phyloP scores from a whole-genome alignment of 2,797 vertebrate genomes.

The Squalus acanthias region DNA sequence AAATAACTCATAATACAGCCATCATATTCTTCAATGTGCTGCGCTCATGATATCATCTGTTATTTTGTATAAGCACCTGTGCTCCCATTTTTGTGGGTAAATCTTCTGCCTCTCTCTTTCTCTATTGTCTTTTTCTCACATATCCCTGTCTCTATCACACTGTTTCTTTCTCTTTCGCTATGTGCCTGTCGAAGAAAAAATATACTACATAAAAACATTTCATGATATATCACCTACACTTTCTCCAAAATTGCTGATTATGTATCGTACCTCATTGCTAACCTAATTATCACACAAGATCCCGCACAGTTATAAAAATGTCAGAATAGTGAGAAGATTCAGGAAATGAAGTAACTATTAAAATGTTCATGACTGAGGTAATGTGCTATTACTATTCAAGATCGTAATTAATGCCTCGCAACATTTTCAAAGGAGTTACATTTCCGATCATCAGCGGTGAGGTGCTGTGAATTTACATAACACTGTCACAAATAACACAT shows the following conservation, averaged over 20 bases:
- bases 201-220: not conserved
- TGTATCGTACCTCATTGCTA: not conserved
- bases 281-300: not conserved
- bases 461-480: not conserved
- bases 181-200: not conserved
- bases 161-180: not conserved
- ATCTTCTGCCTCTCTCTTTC: not conserved
- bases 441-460: not conserved
- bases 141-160: not conserved
- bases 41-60: not conserved
- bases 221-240: not conserved
- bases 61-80: not conserved
- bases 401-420: not conserved
- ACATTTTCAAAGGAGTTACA: conserved; percentile 1
- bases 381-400: not conserved
- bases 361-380: not conserved
- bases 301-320: not conserved
- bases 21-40: not conserved
- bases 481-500: not conserved
- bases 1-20: not conserved
- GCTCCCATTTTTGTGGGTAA: not conserved
- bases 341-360: conserved; percentile 8
- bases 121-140: not conserved
- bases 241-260: not conserved
- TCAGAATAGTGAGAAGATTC: not conserved